phyloP scores from a whole-genome alignment of 2,888 invertebrate species.

The Opisthograptis luteolata region DNA sequence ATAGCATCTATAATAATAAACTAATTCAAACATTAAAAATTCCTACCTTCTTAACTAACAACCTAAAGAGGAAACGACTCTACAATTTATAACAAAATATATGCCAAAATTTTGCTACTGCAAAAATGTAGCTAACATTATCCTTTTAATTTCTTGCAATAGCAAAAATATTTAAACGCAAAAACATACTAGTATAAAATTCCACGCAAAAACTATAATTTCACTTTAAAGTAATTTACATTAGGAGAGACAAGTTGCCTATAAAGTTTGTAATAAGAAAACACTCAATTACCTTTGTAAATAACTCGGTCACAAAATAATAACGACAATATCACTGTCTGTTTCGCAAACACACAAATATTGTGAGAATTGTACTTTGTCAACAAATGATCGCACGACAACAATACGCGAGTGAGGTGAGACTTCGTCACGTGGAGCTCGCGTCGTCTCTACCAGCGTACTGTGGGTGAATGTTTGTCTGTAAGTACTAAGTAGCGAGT shows the following conservation, averaged over 20 bases:
- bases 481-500: constrained; percentile 26
- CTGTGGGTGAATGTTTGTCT: constrained; percentile 44
- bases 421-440: constrained; percentile 56
- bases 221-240: too few relatives aligned
- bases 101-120: too few relatives aligned
- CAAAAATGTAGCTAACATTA: too few relatives aligned
- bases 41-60: too few relatives aligned
- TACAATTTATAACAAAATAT: too few relatives aligned
- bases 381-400: constrained; percentile 47
- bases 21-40: too few relatives aligned
- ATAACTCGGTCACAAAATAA: constrained; percentile 20
- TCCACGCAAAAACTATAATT: too few relatives aligned
- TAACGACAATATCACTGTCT: constrained; percentile 36
- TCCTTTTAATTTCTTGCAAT: too few relatives aligned
- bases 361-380: constrained; percentile 36
- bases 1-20: too few relatives aligned
- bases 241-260: neutral
- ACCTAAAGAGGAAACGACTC: too few relatives aligned
- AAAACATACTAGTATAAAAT: neutral
- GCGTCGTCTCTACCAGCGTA: constrained; percentile 62
- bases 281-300: constrained; percentile 45
- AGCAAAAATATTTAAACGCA: too few relatives aligned
- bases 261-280: constrained; percentile 4
- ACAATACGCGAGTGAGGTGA: constrained; percentile 51
- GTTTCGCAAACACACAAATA: constrained; percentile 44